phyloP scores from a whole-genome alignment of 2,113 vertebrate genomes.

The Rhinolophus sinicus region DNA sequence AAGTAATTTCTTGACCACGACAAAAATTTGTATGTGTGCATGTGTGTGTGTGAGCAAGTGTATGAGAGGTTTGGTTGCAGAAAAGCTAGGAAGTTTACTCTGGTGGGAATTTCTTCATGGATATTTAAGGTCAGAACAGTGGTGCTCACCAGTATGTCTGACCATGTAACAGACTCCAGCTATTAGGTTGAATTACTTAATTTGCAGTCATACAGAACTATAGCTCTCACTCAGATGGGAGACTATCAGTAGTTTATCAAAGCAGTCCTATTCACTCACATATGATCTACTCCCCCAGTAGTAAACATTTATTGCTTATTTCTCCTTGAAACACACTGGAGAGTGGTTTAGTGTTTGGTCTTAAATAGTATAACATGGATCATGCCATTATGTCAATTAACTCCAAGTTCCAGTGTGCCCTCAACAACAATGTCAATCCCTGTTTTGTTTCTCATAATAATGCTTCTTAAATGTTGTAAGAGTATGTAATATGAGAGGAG shows the following conservation, averaged over 20 bases:
- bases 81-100: background rate
- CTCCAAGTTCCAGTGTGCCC: background rate
- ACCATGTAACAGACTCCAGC: background rate
- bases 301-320: constrained; percentile 1
- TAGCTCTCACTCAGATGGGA: background rate
- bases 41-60: background rate
- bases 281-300: background rate
- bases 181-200: background rate
- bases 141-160: background rate
- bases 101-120: background rate
- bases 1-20: background rate
- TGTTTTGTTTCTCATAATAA: background rate
- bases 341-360: background rate
- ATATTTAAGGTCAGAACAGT: background rate
- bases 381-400: background rate
- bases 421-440: background rate
- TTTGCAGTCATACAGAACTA: background rate
- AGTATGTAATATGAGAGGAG: background rate
- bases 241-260: background rate
- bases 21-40: background rate
- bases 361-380: background rate
- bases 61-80: background rate
- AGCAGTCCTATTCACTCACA: background rate
- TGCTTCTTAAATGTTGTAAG: background rate
- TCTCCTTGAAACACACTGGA: background rate